These are phyloP conservation scores for Sylvilagus floridanus DNA, from an alignment of 2,797 vertebrate species.

Conservation along the genomic window DNA sequence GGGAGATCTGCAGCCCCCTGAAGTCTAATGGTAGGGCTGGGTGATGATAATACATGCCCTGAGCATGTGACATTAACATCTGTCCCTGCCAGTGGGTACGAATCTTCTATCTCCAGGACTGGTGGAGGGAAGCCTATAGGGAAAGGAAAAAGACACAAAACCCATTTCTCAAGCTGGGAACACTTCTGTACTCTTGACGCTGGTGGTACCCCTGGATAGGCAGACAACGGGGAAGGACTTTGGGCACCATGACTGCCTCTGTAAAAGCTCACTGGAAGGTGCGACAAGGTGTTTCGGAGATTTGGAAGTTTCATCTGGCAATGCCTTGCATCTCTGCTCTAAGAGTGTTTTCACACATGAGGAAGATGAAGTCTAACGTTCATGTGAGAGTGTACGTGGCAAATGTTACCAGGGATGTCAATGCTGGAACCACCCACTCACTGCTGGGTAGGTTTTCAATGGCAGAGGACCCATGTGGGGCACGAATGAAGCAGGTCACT, in stretches of 20 bases:
- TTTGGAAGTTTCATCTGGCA: background rate
- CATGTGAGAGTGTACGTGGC: background rate
- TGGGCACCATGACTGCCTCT: background rate
- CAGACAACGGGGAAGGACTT: background rate
- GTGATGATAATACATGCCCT: conserved; percentile 67
- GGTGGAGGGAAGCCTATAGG: conserved; percentile 73
- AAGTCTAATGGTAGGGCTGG: conserved; percentile 69
- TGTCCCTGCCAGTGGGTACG: conserved; percentile 65
- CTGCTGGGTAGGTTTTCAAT: background rate
- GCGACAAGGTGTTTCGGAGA: background rate
- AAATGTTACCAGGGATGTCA: background rate
- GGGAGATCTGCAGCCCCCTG: conserved; percentile 52
- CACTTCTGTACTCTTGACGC: background rate
- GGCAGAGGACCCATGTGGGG: background rate
- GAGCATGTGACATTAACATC: conserved; percentile 72
- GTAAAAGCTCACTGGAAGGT: background rate
- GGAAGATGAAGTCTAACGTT: background rate
- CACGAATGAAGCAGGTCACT: background rate
- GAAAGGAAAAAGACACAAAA: conserved; percentile 5
- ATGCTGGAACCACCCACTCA: background rate
- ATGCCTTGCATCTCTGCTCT: background rate
- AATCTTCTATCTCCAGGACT: conserved; percentile 68
- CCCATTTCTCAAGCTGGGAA: background rate
- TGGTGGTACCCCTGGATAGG: background rate
- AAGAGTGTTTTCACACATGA: conserved; percentile 2